Evolutionary conservation across 2,797 vertebrate genomes (phyloP), one percentile per base, ranked within the genome.

Genomic region (Morelia viridis): DNA sequence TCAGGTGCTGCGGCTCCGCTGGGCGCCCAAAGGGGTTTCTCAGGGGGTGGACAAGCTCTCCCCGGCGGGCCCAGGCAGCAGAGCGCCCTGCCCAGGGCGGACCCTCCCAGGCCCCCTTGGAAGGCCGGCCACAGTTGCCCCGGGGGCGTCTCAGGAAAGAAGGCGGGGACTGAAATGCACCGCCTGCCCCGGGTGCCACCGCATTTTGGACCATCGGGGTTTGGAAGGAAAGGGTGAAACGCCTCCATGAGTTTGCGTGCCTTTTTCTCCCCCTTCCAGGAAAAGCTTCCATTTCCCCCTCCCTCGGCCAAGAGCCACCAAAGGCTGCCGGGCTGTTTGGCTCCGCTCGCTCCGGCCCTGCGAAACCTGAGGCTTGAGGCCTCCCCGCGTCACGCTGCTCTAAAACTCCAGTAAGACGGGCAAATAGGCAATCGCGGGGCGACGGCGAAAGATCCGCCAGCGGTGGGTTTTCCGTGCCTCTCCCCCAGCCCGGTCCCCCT

Each of bases 401-500:
- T 93, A 95, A 97, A 97, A 96, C 96, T 95, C 96, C 97, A 96
- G 97, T 97, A 97, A 97, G 96, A 97, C 97, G 97, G 97, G 97
- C 97, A 97, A 97, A 97, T 97, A 97, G 97, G 97, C 97, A 97
- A 97, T 96, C 96, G 94, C 95, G 94, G 96, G 96, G 96, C 96
- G 97, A 96, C 96, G 97, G 97, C 95, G 97, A 96, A 97, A 96
- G 96, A 97, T 97, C 97, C 97, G 97, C 98, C 97, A 97, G 97
- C 97, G 98, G 97, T 97, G 97, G 96, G 97, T 96, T 96, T 94
- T 96, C 95, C 91, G 91, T 91, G 9, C 35, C 26, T 1, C 17
- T 4, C 57, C 24, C 15, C 10, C 58, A 1, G n/a, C 89, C 35
- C 15, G 0, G 53, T 6, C 90, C 96, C 96, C 90, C 88, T 97